These are phyloP conservation scores for Scaptomyza reducta DNA, from an alignment of 2,888 invertebrate genomes.

Conservation along the genomic window DNA sequence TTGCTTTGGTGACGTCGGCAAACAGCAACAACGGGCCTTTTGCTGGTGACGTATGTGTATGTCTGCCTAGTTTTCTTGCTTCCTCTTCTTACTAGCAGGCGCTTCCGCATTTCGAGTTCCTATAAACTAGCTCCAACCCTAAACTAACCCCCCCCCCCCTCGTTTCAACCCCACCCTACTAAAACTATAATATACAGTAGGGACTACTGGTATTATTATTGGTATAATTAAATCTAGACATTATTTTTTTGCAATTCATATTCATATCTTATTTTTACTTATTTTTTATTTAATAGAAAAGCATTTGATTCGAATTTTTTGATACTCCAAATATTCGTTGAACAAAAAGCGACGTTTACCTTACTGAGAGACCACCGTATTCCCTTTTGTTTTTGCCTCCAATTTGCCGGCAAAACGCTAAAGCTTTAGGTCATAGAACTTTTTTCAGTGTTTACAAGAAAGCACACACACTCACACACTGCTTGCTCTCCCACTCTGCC, in stretches of 20 bases:
- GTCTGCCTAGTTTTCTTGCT: slow-evolving; percentile 48
- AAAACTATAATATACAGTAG: slow-evolving; percentile 15
- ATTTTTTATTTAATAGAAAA: too few relatives aligned
- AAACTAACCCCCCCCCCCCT: background rate
- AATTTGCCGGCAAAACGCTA: slow-evolving; percentile 51
- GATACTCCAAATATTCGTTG: background rate
- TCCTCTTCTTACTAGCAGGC: slow-evolving; percentile 37
- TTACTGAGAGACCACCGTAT: slow-evolving; percentile 19
- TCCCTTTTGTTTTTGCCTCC: slow-evolving; percentile 35
- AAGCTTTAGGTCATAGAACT: slow-evolving; percentile 82
- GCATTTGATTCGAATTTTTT: too few relatives aligned
- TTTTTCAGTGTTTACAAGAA: slow-evolving; percentile 69
- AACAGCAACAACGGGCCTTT: slow-evolving; percentile 21
- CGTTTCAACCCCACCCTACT: background rate
- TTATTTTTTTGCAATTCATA: too few relatives aligned
- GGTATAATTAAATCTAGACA: background rate
- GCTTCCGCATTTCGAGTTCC: slow-evolving; percentile 74
- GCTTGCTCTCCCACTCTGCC: slow-evolving; percentile 18
- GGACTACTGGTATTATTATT: too few relatives aligned
- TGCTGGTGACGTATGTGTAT: slow-evolving; percentile 64
- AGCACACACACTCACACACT: slow-evolving; percentile 31
- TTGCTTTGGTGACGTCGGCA: slow-evolving; percentile 54
- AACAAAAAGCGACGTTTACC: background rate
- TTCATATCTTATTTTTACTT: too few relatives aligned
- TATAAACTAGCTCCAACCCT: slow-evolving; percentile 47